phyloP scores from a whole-genome alignment of 2,113 vertebrate species.

The Meleagris gallopavo region DNA sequence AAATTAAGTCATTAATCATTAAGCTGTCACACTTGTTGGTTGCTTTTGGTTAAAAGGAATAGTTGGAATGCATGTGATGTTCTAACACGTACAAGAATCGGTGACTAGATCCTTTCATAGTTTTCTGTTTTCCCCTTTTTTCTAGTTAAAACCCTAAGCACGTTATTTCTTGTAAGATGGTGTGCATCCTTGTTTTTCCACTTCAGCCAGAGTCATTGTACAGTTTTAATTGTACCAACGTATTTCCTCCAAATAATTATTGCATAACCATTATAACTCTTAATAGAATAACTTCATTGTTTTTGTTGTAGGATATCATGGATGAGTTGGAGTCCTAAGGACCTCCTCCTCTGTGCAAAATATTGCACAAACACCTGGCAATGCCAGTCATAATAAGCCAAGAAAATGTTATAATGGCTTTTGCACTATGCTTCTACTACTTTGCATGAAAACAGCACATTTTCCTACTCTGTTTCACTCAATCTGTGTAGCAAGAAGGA shows the following conservation, averaged over 20 bases:
- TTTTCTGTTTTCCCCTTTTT: neutral
- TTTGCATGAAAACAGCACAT: neutral
- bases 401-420: neutral
- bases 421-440: neutral
- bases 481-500: neutral
- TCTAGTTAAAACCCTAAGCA: neutral
- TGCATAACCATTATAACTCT: neutral
- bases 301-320: neutral
- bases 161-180: neutral
- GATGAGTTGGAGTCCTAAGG: neutral
- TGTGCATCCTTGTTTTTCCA: neutral
- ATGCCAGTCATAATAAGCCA: neutral
- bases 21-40: neutral
- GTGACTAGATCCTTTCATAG: neutral
- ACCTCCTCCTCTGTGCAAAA: neutral
- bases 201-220: neutral
- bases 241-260: neutral
- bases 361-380: neutral
- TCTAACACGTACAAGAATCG: neutral
- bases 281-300: neutral
- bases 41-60: constrained; percentile 22
- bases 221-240: neutral
- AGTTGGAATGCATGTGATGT: neutral
- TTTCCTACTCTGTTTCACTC: neutral
- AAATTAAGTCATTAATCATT: constrained; percentile 48